Evolutionary conservation across 1,140 invertebrate genomes (phyloP).

Genomic region (Prorops nasuta): DNA sequence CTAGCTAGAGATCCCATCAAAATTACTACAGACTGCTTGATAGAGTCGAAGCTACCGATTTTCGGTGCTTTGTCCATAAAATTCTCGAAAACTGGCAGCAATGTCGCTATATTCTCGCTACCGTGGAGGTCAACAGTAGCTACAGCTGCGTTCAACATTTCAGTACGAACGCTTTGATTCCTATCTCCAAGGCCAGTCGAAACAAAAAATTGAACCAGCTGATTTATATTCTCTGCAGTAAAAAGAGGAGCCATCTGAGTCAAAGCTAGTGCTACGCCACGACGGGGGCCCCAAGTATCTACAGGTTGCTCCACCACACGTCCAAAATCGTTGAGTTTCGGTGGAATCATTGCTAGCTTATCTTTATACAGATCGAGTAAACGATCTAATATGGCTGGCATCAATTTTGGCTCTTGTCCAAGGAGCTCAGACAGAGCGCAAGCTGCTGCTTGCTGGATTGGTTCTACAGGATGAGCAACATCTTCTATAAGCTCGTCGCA

Average conservation of each 20-base stretch:
- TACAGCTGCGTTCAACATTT: conserved; percentile 93
- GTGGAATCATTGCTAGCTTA: conserved; percentile 77
- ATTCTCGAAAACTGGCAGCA: conserved; percentile 86
- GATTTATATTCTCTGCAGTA: conserved; percentile 65
- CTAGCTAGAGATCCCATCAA: conserved; percentile 94
- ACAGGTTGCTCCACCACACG: conserved; percentile 80
- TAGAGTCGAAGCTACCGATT: conserved; percentile 86
- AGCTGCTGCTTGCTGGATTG: conserved; percentile 77
- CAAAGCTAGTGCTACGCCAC: conserved; percentile 83
- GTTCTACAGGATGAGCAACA: conserved; percentile 75
- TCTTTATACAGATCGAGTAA: conserved; percentile 77
- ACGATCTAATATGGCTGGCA: conserved; percentile 62
- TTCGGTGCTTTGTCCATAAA: conserved; percentile 89
- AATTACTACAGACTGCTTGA: conserved; percentile 93
- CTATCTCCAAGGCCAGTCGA: conserved; percentile 84
- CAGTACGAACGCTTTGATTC: conserved; percentile 74
- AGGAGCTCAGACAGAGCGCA: conserved; percentile 72
- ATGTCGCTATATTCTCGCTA: conserved; percentile 65
- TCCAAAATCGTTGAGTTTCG: conserved; percentile 88
- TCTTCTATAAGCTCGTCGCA: conserved; percentile 70
- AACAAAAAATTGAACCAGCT: conserved; percentile 82
- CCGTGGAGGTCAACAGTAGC: conserved; percentile 89
- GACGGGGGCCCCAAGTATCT: conserved; percentile 85
- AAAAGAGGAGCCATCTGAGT: conserved; percentile 72
- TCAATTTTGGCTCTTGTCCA: conserved; percentile 55